Percentiles rank a stretch among this genome's conserved stretches.
phyloP scores from a whole-genome alignment of 2,888 invertebrate species.

The Lycaena phlaeas region DNA sequence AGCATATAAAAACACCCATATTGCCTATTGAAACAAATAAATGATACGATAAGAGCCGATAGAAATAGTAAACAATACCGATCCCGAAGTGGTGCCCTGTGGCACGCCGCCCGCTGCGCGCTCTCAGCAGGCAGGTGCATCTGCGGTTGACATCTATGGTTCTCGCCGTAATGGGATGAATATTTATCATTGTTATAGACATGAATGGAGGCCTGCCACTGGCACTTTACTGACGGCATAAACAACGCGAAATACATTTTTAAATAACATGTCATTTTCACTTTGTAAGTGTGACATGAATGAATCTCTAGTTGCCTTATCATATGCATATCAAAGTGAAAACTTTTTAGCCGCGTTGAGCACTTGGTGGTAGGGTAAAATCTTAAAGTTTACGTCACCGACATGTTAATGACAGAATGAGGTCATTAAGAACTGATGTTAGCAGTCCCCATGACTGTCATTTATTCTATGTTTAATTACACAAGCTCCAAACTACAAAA shows the following conservation, averaged over 20 bases:
- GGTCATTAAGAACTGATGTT: no score
- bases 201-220: slow-evolving; percentile 20
- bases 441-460: no score
- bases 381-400: no score
- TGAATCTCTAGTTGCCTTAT: no score
- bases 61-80: slow-evolving; percentile 18
- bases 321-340: no score
- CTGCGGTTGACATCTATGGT: slow-evolving; percentile 46
- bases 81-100: slow-evolving; percentile 16
- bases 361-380: no score
- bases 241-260: slow-evolving; percentile 1
- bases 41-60: slow-evolving; percentile 7
- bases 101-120: slow-evolving; percentile 18
- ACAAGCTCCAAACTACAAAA: no score
- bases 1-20: background rate
- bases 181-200: slow-evolving; percentile 24
- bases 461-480: no score
- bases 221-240: slow-evolving; percentile 7
- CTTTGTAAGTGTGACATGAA: background rate
- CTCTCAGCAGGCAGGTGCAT: slow-evolving; percentile 18
- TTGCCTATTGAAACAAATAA: background rate
- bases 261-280: background rate
- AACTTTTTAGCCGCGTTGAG: no score
- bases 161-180: slow-evolving; percentile 31
- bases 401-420: no score